These are phyloP conservation scores for Drosophila subobscura DNA, from an alignment of 1,140 invertebrate species.

Conservation along the genomic window DNA sequence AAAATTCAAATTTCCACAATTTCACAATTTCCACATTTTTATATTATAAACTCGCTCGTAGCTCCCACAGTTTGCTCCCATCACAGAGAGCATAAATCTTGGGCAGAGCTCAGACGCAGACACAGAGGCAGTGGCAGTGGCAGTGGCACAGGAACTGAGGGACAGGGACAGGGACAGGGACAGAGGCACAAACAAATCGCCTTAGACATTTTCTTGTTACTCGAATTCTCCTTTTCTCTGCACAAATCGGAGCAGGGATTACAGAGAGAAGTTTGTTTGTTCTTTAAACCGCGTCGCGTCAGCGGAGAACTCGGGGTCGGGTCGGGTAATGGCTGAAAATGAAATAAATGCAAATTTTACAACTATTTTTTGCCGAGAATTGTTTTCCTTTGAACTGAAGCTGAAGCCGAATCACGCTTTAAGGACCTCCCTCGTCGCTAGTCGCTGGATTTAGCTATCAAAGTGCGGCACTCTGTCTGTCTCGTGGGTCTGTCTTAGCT, in stretches of 20 bases:
- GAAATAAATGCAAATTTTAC: constrained; percentile 48
- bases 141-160: no score
- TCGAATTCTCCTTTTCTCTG: constrained; percentile 31
- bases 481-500: neutral
- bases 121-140: constrained; percentile 2
- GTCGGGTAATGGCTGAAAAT: constrained; percentile 12
- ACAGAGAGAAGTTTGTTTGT: constrained; percentile 31
- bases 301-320: neutral
- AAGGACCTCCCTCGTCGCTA: no score
- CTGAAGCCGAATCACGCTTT: neutral
- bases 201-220: constrained; percentile 44
- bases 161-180: neutral
- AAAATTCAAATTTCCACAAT: constrained; percentile 59
- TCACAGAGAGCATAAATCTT: constrained; percentile 63
- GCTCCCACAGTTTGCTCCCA: constrained; percentile 12
- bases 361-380: constrained; percentile 23
- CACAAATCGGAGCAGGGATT: constrained; percentile 32
- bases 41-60: constrained; percentile 18
- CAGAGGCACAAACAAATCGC: constrained; percentile 67
- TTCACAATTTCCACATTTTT: constrained; percentile 37
- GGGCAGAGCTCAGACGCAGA: constrained; percentile 45
- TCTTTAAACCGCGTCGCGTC: neutral
- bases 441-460: constrained; percentile 12
- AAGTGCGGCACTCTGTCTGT: neutral
- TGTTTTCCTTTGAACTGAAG: constrained; percentile 13